phyloP scores from a whole-genome alignment of 2,888 invertebrate species.

The Pterobdella sp. region DNA sequence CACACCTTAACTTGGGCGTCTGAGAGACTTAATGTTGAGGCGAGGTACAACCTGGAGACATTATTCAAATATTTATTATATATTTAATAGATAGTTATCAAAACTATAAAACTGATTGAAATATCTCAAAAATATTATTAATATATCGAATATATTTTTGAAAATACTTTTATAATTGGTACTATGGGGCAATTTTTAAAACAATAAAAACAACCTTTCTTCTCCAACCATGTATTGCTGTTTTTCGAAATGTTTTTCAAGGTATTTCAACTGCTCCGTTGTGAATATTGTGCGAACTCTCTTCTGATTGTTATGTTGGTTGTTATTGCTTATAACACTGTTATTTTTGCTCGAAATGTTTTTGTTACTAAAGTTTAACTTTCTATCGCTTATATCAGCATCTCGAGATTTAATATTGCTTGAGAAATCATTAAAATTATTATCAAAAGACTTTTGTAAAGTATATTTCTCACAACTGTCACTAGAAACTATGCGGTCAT shows the following conservation, averaged over 20 bases:
- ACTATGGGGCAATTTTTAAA: no score
- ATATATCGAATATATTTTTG: no score
- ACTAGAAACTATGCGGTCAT: no score
- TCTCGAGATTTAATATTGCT: background rate
- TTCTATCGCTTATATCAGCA: background rate
- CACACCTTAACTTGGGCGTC: conserved; percentile 70
- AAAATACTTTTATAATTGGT: no score
- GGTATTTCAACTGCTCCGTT: conserved; percentile 64
- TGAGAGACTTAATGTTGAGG: conserved; percentile 74
- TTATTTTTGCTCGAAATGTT: conserved; percentile 3
- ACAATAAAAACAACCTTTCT: no score
- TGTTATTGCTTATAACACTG: conserved; percentile 4
- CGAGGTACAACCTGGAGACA: conserved; percentile 62
- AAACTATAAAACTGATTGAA: no score
- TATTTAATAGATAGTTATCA: no score
- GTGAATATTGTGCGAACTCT: background rate
- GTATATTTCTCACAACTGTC: no score
- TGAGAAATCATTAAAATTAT: background rate
- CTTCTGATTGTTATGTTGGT: background rate
- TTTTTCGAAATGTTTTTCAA: conserved; percentile 87
- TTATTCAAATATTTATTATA: no score
- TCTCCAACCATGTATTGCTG: conserved; percentile 98
- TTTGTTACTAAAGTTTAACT: background rate
- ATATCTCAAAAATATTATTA: no score
- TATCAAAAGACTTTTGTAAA: background rate